phyloP scores from a whole-genome alignment of 2,888 invertebrate genomes.

The Hedya salicella region DNA sequence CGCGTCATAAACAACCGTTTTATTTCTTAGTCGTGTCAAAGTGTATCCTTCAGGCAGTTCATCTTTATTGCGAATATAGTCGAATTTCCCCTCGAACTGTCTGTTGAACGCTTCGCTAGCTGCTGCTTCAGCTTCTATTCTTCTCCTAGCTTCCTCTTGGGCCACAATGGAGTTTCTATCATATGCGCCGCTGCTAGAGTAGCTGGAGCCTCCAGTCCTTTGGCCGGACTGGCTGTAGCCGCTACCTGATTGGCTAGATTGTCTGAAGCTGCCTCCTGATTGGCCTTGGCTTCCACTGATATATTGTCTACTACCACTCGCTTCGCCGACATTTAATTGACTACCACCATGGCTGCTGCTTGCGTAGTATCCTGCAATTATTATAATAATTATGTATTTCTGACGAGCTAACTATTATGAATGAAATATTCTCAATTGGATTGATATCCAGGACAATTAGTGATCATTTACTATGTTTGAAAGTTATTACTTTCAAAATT shows the following conservation, averaged over 20 bases:
- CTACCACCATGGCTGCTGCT: constrained; percentile 42
- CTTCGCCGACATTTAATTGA: constrained; percentile 48
- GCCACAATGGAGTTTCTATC: constrained; percentile 17
- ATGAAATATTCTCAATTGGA: too few relatives aligned
- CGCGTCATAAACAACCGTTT: constrained; percentile 68
- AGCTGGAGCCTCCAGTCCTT: constrained; percentile 58
- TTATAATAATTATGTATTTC: neutral
- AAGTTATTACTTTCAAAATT: too few relatives aligned
- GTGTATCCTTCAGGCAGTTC: constrained; percentile 59
- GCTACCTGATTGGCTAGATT: constrained; percentile 20
- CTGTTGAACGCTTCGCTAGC: constrained; percentile 15
- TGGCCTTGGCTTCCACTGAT: constrained; percentile 14
- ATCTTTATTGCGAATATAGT: constrained; percentile 47
- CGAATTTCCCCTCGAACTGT: constrained; percentile 18
- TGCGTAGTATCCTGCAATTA: constrained; percentile 51
- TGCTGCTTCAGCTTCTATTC: constrained; percentile 11
- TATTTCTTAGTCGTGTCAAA: constrained; percentile 66
- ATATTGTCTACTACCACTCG: constrained; percentile 29
- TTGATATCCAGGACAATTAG: too few relatives aligned
- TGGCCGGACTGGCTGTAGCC: constrained; percentile 33
- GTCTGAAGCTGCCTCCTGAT: constrained; percentile 12
- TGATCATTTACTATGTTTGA: too few relatives aligned
- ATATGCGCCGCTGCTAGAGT: constrained; percentile 47
- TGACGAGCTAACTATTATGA: too few relatives aligned
- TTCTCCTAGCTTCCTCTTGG: constrained; percentile 16